Evolutionary conservation across 2,888 invertebrate genomes (phyloP).

Genomic region (Pimpla rufipes): DNA sequence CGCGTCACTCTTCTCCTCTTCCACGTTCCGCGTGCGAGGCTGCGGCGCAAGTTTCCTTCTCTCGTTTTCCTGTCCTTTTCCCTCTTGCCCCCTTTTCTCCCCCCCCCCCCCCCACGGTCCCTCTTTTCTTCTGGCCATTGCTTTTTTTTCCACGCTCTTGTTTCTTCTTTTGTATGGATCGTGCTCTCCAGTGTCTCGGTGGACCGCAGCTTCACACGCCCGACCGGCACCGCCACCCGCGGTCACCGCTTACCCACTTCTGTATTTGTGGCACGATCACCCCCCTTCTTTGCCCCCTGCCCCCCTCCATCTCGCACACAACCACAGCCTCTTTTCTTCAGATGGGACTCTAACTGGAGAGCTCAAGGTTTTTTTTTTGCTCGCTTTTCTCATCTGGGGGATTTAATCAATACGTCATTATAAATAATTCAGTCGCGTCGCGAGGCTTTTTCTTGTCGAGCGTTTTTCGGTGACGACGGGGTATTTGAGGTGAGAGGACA

Average conservation of each 20-base stretch:
- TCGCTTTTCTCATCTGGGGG: background rate
- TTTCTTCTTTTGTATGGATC: slow-evolving; percentile 42
- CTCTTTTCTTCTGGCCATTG: slow-evolving; percentile 7
- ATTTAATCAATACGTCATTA: slow-evolving; percentile 22
- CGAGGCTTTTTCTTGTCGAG: no score
- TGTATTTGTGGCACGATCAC: slow-evolving; percentile 64
- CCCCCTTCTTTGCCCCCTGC: background rate
- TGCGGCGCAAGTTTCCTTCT: background rate
- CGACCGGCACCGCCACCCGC: slow-evolving; percentile 24
- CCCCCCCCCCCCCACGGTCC: slow-evolving; percentile 29
- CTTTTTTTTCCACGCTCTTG: slow-evolving; percentile 11
- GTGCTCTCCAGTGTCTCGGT: slow-evolving; percentile 43
- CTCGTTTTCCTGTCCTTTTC: slow-evolving; percentile 18
- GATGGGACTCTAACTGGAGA: slow-evolving; percentile 56
- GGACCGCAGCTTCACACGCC: slow-evolving; percentile 57
- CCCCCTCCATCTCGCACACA: background rate
- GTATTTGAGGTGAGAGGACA: background rate
- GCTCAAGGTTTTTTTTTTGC: slow-evolving; percentile 44
- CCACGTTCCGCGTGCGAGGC: slow-evolving; percentile 3
- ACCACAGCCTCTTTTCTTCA: slow-evolving; percentile 55
- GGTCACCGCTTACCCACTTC: slow-evolving; percentile 46
- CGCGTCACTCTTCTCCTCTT: slow-evolving; percentile 34
- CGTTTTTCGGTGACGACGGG: background rate
- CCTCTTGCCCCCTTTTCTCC: background rate
- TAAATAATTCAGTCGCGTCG: background rate